phyloP scores from a whole-genome alignment of 1,140 invertebrate species.

The Atta colombica region DNA sequence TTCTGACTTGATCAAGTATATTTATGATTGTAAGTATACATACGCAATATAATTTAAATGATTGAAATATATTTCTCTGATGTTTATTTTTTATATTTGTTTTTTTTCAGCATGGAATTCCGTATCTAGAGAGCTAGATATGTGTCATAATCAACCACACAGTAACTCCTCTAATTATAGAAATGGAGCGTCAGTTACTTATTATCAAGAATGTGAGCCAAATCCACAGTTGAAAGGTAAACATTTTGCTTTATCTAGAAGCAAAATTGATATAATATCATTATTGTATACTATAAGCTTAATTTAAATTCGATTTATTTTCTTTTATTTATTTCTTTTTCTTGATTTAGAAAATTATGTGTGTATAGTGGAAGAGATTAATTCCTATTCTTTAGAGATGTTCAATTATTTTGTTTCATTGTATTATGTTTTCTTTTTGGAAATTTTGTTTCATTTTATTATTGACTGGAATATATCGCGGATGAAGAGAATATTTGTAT shows the following conservation, averaged over 20 bases:
- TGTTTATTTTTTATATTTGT: slow-evolving; percentile 21
- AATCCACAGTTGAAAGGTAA: slow-evolving; percentile 86
- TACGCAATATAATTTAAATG: background rate
- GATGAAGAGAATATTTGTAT: background rate
- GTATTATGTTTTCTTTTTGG: background rate
- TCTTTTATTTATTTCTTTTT: background rate
- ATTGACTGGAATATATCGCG: background rate
- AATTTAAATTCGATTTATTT: slow-evolving; percentile 9
- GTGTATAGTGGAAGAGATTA: background rate
- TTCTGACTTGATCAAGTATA: slow-evolving; percentile 87
- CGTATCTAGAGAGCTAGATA: slow-evolving; percentile 84
- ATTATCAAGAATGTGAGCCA: slow-evolving; percentile 86
- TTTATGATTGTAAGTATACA: slow-evolving; percentile 85
- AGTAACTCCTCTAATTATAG: slow-evolving; percentile 82
- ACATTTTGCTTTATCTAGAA: slow-evolving; percentile 21
- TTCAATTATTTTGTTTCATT: slow-evolving; percentile 7
- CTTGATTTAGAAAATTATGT: slow-evolving; percentile 3
- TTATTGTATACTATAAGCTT: background rate
- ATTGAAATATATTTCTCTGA: slow-evolving; percentile 57
- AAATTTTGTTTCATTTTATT: background rate
- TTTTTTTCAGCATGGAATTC: slow-evolving; percentile 84
- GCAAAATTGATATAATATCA: no score
- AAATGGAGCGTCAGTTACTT: slow-evolving; percentile 84
- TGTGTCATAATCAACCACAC: slow-evolving; percentile 81
- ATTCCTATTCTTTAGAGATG: background rate